Conservation (phyloP, 2,113 vertebrate species). For the Gadus chalcogrammus region DNA sequence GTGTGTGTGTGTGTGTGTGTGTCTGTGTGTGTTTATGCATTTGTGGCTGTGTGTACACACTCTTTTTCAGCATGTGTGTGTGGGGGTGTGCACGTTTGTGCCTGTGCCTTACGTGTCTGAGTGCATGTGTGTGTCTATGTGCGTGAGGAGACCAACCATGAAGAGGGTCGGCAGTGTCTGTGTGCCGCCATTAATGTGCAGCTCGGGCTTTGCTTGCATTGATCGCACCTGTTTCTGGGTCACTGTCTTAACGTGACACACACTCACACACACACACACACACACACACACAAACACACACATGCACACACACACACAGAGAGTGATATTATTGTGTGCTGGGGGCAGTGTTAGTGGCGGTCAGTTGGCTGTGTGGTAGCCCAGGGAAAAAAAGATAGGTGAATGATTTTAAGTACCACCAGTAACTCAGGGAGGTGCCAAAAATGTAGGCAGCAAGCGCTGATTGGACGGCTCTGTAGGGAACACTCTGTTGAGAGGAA, state of each 20-base stretch:
- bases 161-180: neutral
- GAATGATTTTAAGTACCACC: constrained; percentile 45
- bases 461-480: constrained; percentile 45
- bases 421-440: constrained; percentile 22
- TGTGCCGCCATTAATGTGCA: neutral
- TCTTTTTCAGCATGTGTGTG: neutral
- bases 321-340: constrained; percentile 23
- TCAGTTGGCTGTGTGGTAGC: constrained; percentile 13
- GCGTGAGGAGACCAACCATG: constrained; percentile 9
- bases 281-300: too few species aligned
- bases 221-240: constrained; percentile 44
- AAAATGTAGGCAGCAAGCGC: constrained; percentile 22
- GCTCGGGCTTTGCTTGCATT: neutral
- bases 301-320: constrained; percentile 29
- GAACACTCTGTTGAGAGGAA: constrained; percentile 25
- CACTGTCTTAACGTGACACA: constrained; percentile 30
- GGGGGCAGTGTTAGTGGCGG: constrained; percentile 9
- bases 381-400: constrained; percentile 42
- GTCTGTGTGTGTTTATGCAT: neutral
- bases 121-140: constrained; percentile 13
- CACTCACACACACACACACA: too few species aligned
- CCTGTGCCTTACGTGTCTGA: neutral
- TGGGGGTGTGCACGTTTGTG: neutral
- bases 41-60: too few species aligned
- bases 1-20: neutral